Base-by-base conservation (phyloP, 2,113 vertebrate species). In the Bagarius yarrelli region DNA sequence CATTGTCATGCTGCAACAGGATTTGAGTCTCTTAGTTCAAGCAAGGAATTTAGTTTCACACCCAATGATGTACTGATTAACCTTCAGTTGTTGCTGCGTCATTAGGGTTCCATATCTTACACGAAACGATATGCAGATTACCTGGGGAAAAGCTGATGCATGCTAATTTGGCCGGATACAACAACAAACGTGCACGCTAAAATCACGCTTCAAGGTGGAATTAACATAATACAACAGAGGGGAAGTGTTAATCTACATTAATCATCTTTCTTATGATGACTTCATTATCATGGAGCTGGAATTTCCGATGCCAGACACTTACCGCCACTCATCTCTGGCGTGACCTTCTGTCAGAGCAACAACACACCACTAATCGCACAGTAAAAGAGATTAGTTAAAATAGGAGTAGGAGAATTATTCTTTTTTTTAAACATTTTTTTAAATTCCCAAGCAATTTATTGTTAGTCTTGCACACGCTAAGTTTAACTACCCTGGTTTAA, bases 241-340 rank as follows among this genome's bases (percentile, higher is more conserved):
- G 52, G 16, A 53, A 50, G 32, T 75, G 76, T 67, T 83, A 79
- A 81, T 86, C 53, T 61, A 60, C 52, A 61, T 55, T 63, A 77
- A 77, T 84, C 27, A 83, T 60, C 61, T 79, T 59, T 19, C 67
- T 52, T 44, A 66, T 83, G 81, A 72, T 69, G 74, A 70, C 74
- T 83, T 44, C 79, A 59, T 83, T 81, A 83, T 44, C 19, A 16
- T 52, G 6, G 23, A 67, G 44, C 25, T 40, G 70, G 76, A 71
- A 63, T 27, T 52, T 73, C 57, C 25, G 74, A 60, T 30, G 3
- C 66, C n/a, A 75, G 8, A 25, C 57, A 63, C 55, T 52, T 57
- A 50, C 50, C 52, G 72, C 52, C 59, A 16, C n/a, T 55, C 14
- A 59, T 2, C 63, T 47, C 40, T 50, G n/a, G 32, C 6, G 15